Conservation (phyloP, 92 coral and sea anemone species). For the Heliopora coerulea region DNA sequence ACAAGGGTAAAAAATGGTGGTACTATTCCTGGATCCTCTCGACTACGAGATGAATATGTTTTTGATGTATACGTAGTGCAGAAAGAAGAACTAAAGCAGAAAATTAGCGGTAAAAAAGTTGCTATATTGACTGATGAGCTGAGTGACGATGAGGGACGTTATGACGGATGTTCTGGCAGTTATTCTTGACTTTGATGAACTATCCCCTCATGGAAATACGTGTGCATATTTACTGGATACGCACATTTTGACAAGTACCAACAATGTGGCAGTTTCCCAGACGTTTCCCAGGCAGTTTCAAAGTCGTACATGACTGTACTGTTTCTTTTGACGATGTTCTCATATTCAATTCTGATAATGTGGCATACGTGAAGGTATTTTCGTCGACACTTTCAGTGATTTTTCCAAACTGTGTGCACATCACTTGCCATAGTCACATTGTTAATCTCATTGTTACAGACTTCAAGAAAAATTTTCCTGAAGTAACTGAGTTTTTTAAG, state of each 20-base stretch:
- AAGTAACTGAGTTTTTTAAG: constrained; percentile 56
- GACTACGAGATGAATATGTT: constrained; percentile 56
- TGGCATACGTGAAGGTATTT: constrained; percentile 65
- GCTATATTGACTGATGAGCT: constrained; percentile 45
- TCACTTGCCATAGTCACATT: constrained; percentile 65
- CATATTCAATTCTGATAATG: constrained; percentile 64
- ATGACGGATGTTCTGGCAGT: constrained; percentile 47
- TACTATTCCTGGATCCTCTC: constrained; percentile 51
- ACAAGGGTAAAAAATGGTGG: constrained; percentile 56
- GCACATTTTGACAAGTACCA: constrained; percentile 41
- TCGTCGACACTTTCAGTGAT: constrained; percentile 53
- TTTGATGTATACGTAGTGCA: constrained; percentile 38
- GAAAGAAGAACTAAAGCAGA: constrained; percentile 48
- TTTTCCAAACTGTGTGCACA: constrained; percentile 52
- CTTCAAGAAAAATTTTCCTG: constrained; percentile 55
- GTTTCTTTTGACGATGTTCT: constrained; percentile 60
- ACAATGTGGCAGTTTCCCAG: constrained; percentile 43
- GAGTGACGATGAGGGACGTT: constrained; percentile 48
- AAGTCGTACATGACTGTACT: constrained; percentile 49
- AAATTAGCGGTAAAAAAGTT: constrained; percentile 40
- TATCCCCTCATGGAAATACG: constrained; percentile 44
- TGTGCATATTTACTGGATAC: constrained; percentile 51
- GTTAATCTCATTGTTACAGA: constrained; percentile 65
- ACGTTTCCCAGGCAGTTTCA: constrained; percentile 43
- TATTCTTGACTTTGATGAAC: constrained; percentile 49